Percentiles rank a stretch among this genome's conserved stretches.
phyloP scores from a whole-genome alignment of 2,888 invertebrate species.

The Eutolmus rufibarbis region DNA sequence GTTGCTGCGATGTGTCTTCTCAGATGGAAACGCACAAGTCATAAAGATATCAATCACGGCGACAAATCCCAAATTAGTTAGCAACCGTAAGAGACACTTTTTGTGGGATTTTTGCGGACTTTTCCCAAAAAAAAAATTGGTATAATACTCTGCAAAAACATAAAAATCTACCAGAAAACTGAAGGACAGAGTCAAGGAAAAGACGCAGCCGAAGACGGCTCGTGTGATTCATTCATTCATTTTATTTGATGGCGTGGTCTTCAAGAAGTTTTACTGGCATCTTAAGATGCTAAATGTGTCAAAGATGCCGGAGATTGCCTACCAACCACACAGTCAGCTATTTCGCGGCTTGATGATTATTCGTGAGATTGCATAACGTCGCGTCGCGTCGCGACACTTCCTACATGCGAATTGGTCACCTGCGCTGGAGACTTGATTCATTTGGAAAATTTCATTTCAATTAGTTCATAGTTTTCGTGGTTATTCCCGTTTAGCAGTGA shows the following conservation, averaged over 20 bases:
- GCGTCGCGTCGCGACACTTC: not conserved
- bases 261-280: not conserved
- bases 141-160: not conserved
- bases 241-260: not conserved
- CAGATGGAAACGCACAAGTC: not conserved
- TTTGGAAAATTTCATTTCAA: not conserved
- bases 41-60: conserved; percentile 18
- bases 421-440: not conserved
- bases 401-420: not conserved
- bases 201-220: not conserved
- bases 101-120: not conserved
- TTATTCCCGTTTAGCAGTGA: not conserved
- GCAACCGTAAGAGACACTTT: not conserved
- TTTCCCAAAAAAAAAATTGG: not conserved
- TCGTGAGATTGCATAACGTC: not conserved
- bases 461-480: not conserved
- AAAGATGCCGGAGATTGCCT: not conserved
- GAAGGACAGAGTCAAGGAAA: not conserved
- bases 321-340: not conserved
- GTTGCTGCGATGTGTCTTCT: not conserved
- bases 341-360: not conserved
- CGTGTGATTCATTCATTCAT: not conserved
- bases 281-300: not conserved
- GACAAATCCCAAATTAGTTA: not conserved
- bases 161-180: not conserved